Conservation (phyloP, 2,888 invertebrate species). For the Anthophora plumipes region DNA sequence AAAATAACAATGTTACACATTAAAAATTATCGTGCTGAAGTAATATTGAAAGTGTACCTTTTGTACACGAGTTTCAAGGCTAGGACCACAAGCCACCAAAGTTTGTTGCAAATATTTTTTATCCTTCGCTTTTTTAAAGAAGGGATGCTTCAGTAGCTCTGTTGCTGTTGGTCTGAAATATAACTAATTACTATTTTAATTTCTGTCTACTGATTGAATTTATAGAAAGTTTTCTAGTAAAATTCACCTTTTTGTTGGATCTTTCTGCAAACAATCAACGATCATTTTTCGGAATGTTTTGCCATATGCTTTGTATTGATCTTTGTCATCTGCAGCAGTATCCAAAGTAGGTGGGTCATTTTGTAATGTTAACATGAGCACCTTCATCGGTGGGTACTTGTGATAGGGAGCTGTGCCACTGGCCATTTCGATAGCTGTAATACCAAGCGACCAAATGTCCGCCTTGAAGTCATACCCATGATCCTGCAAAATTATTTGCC, state of each 20-base stretch:
- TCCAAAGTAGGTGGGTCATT: conserved; percentile 99
- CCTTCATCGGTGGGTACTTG: conserved; percentile 99
- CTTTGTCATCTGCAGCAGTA: conserved; percentile 97
- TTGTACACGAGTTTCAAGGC: conserved; percentile 95
- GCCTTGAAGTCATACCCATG: conserved; percentile 99
- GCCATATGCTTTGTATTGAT: conserved; percentile 98
- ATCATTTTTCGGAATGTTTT: conserved; percentile 99
- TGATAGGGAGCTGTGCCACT: conserved; percentile 99
- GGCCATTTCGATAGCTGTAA: conserved; percentile 99
- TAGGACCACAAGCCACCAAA: conserved; percentile 93
- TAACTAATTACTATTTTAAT: neutral
- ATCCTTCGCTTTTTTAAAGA: conserved; percentile 99
- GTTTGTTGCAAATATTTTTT: conserved; percentile 95
- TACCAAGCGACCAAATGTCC: conserved; percentile 97
- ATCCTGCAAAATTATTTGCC: conserved; percentile 86
- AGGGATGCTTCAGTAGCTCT: conserved; percentile 97
- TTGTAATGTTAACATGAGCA: conserved; percentile 98
- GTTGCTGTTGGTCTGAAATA: conserved; percentile 93
- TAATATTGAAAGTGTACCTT: conserved; percentile 87
- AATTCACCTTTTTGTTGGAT: conserved; percentile 92
- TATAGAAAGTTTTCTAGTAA: too few relatives aligned
- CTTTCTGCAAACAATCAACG: conserved; percentile 97
- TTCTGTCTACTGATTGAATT: neutral
- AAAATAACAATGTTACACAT: conserved; percentile 26
- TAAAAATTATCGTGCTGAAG: neutral